Evolutionary conservation across 2,888 invertebrate species (phyloP).

Genomic region (Melitaea athalia): DNA sequence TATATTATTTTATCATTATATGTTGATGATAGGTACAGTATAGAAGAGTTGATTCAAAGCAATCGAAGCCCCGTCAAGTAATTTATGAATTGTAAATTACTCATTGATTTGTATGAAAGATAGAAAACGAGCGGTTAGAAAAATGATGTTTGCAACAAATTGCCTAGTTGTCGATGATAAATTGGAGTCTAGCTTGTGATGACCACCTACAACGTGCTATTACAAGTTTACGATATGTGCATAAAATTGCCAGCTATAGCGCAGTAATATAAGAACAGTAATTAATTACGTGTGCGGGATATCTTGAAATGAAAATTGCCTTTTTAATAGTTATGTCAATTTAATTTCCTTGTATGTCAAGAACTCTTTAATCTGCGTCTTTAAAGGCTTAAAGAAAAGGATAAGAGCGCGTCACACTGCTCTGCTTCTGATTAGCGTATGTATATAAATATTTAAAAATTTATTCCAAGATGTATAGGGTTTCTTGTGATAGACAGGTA

Average conservation of each 20-base stretch:
- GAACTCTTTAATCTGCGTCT: background rate
- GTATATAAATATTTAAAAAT: too few species aligned
- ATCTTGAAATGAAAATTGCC: conserved; percentile 27
- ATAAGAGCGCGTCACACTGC: too few species aligned
- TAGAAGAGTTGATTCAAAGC: background rate
- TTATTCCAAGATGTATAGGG: too few species aligned
- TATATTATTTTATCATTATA: too few species aligned
- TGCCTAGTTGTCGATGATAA: conserved; percentile 20
- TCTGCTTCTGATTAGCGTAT: too few species aligned
- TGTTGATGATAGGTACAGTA: too few species aligned
- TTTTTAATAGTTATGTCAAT: background rate
- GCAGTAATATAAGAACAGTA: conserved; percentile 20
- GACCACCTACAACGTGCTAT: conserved; percentile 29
- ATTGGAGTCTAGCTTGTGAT: conserved; percentile 21
- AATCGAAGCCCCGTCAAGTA: background rate
- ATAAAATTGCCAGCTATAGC: conserved; percentile 16
- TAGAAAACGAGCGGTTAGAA: conserved; percentile 4
- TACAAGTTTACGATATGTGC: conserved; percentile 16
- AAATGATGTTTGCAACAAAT: conserved; percentile 26
- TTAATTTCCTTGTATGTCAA: background rate
- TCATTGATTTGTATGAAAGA: conserved; percentile 9
- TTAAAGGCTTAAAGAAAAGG: too few species aligned
- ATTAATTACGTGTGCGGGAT: conserved; percentile 23
- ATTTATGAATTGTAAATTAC: background rate
- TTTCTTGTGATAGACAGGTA: too few species aligned